Evolutionary conservation across 2,797 vertebrate species (phyloP).

Genomic region (Coendou prehensilis): DNA sequence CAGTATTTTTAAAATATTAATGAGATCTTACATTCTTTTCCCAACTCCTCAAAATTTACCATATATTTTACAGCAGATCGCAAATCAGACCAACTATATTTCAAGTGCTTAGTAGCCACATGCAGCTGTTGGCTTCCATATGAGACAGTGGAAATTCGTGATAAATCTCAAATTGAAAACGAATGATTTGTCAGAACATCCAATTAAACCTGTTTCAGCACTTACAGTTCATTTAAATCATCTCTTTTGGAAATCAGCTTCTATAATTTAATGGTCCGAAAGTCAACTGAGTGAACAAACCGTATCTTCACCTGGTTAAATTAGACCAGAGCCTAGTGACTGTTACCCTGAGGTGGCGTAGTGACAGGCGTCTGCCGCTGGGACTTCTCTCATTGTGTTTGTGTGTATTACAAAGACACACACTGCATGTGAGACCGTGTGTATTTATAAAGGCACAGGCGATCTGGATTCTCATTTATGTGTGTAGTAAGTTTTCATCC

Average conservation of each 20-base stretch:
- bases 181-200: not conserved
- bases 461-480: not conserved
- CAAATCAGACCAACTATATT: not conserved
- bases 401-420: not conserved
- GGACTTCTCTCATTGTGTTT: not conserved
- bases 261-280: not conserved
- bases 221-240: constrained; percentile 48
- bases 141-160: not conserved
- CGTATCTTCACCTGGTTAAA: not conserved
- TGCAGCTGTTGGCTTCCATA: not conserved
- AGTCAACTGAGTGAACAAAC: not conserved
- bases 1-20: constrained; percentile 50
- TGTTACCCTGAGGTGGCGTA: not conserved
- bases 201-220: not conserved
- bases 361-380: not conserved
- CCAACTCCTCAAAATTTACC: constrained; percentile 9
- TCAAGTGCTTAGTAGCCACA: not conserved
- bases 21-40: not conserved
- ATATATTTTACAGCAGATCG: not conserved
- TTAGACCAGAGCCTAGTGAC: not conserved
- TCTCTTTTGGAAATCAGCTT: constrained; percentile 37
- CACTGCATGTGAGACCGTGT: not conserved
- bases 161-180: constrained; percentile 41
- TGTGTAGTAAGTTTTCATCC: constrained; percentile 15
- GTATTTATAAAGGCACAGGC: constrained; percentile 19